Evolutionary conservation across 2,888 invertebrate species (phyloP).

Genomic region (Calliphora vomitoria): DNA sequence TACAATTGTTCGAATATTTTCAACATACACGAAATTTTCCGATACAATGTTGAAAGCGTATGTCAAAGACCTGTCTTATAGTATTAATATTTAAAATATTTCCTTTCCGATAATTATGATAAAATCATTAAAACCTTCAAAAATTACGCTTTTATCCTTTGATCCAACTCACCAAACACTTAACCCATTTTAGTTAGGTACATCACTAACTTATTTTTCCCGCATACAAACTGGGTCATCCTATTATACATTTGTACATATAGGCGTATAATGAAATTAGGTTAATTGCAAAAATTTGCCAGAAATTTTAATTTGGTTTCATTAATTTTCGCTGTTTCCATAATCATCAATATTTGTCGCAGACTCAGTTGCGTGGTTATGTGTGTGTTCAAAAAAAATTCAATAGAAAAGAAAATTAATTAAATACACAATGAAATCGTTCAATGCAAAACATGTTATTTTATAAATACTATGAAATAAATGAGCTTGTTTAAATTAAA

Average conservation of each 20-base stretch:
- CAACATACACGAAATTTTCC: too few relatives aligned
- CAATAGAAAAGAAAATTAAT: slow-evolving; percentile 2
- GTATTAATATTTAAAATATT: too few relatives aligned
- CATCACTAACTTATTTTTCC: too few relatives aligned
- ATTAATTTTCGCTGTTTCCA: neutral
- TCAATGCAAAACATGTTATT: neutral
- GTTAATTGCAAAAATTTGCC: slow-evolving; percentile 41
- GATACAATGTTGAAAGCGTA: too few relatives aligned
- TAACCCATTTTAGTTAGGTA: too few relatives aligned
- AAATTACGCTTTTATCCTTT: too few relatives aligned
- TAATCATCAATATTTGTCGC: neutral
- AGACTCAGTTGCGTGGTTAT: neutral
- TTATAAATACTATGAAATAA: neutral
- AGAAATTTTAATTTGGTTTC: slow-evolving; percentile 12
- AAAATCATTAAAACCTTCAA: too few relatives aligned
- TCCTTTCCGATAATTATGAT: too few relatives aligned
- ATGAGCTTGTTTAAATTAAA: neutral
- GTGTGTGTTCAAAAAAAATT: neutral
- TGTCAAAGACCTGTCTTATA: too few relatives aligned
- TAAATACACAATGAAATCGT: neutral
- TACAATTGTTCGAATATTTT: too few relatives aligned
- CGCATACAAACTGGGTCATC: too few relatives aligned
- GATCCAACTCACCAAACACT: too few relatives aligned
- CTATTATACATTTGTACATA: neutral
- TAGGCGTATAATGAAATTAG: neutral